Conservation (phyloP, 2,888 invertebrate genomes). For the Halictus ligatus region DNA sequence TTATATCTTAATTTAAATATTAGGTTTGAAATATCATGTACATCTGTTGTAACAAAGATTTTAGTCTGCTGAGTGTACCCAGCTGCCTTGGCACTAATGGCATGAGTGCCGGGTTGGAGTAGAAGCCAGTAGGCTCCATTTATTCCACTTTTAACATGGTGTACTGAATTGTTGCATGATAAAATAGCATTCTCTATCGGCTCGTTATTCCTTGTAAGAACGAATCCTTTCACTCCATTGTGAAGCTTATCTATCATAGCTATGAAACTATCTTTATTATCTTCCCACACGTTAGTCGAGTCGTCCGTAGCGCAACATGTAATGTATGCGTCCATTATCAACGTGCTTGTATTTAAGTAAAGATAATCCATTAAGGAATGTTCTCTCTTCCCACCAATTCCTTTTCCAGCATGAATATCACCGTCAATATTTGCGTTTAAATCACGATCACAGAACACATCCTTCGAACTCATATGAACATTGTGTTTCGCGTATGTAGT, state of each 20-base stretch:
- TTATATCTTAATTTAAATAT: conserved; percentile 89
- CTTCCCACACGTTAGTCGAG: conserved; percentile 74
- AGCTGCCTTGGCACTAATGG: conserved; percentile 86
- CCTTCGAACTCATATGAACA: conserved; percentile 65
- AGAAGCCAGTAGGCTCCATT: conserved; percentile 81
- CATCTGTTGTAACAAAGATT: conserved; percentile 83
- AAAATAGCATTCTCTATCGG: conserved; percentile 78
- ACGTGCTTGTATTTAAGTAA: conserved; percentile 79
- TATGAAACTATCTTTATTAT: conserved; percentile 77
- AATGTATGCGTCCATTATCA: conserved; percentile 80
- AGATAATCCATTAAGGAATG: conserved; percentile 80
- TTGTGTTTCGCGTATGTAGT: conserved; percentile 73
- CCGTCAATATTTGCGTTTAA: conserved; percentile 67
- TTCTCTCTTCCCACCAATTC: conserved; percentile 58
- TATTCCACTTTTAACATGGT: conserved; percentile 71
- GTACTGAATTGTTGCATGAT: conserved; percentile 77
- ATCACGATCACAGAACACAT: conserved; percentile 68
- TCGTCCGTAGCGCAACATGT: conserved; percentile 81
- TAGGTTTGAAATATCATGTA: conserved; percentile 79
- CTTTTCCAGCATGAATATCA: conserved; percentile 71
- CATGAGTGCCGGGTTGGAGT: conserved; percentile 83
- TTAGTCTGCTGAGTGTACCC: conserved; percentile 87
- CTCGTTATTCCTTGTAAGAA: conserved; percentile 75
- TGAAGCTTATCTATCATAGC: conserved; percentile 72
- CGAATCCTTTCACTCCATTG: conserved; percentile 78